Percentiles rank a stretch among this genome's conserved stretches.
phyloP scores from a whole-genome alignment of 2,113 vertebrate species.

The Pomatorhinus ruficollis region DNA sequence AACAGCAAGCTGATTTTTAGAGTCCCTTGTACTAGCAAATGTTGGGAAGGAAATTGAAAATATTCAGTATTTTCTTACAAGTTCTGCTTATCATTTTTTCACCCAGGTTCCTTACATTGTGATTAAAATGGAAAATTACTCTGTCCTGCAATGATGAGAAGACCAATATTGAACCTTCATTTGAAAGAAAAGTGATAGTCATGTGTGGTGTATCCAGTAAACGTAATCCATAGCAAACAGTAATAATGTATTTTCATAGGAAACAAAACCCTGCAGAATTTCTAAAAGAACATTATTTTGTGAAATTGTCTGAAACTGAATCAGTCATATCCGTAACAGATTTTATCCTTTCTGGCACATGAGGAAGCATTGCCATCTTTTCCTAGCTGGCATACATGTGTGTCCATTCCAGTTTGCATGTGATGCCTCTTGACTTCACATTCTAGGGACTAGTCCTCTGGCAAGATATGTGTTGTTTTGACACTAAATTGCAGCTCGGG shows the following conservation, averaged over 20 bases:
- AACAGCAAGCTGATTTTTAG: not conserved
- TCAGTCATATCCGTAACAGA: not conserved
- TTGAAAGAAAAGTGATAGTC: not conserved
- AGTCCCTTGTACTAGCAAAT: not conserved
- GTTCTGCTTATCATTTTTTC: not conserved
- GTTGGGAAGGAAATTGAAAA: not conserved
- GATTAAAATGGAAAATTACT: not conserved
- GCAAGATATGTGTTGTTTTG: not conserved
- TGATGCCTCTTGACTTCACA: not conserved
- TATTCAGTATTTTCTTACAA: not conserved
- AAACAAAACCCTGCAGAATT: not conserved
- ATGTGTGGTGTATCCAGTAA: not conserved
- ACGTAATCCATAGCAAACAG: not conserved
- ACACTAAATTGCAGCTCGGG: not conserved
- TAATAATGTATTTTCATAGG: not conserved
- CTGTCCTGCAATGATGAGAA: not conserved
- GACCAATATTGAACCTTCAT: not conserved
- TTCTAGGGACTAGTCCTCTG: not conserved
- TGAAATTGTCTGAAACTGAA: not conserved
- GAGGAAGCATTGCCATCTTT: not conserved
- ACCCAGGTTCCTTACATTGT: not conserved
- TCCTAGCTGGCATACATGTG: accelerated
- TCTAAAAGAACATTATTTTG: not conserved
- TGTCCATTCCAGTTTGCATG: not conserved
- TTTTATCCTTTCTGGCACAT: not conserved